Percentiles rank a stretch among this genome's conserved stretches.
These are phyloP conservation scores for Daboia siamensis DNA, from an alignment of 2,113 vertebrate species.

Conservation along the genomic window DNA sequence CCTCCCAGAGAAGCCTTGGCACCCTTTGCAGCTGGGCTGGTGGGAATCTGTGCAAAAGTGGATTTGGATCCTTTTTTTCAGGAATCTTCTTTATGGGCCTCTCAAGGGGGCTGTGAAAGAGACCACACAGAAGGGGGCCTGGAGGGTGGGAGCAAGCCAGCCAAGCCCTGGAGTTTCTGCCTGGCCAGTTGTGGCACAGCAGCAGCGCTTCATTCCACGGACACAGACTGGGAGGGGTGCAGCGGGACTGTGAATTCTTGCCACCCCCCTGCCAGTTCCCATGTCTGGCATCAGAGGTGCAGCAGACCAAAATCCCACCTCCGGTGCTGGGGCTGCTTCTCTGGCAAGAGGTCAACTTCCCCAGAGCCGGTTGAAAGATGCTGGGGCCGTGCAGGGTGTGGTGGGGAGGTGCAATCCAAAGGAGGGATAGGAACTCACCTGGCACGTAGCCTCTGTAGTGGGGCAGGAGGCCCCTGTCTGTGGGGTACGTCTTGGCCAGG, in stretches of 20 bases:
- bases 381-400: neutral
- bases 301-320: neutral
- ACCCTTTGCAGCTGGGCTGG: neutral
- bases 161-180: neutral
- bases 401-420: too few species aligned
- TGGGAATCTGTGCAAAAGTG: neutral
- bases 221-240: too few species aligned
- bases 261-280: neutral
- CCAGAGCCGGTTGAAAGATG: neutral
- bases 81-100: neutral
- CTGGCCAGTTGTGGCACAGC: neutral
- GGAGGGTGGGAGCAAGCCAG: neutral
- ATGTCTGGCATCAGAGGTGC: neutral
- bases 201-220: neutral
- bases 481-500: constrained; percentile 54
- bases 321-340: neutral
- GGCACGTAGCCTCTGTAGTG: constrained; percentile 77
- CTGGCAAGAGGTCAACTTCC: neutral
- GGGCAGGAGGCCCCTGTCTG: constrained; percentile 67
- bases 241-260: too few species aligned
- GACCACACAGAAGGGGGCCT: neutral
- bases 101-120: neutral
- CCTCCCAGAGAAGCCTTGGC: neutral
- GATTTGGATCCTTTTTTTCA: neutral
- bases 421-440: constrained; percentile 60